A percentile compares a stretch with the other conserved stretches of the same genome.
Evolutionary conservation across 2,113 vertebrate species (phyloP).

Genomic region (Macquaria australasica): DNA sequence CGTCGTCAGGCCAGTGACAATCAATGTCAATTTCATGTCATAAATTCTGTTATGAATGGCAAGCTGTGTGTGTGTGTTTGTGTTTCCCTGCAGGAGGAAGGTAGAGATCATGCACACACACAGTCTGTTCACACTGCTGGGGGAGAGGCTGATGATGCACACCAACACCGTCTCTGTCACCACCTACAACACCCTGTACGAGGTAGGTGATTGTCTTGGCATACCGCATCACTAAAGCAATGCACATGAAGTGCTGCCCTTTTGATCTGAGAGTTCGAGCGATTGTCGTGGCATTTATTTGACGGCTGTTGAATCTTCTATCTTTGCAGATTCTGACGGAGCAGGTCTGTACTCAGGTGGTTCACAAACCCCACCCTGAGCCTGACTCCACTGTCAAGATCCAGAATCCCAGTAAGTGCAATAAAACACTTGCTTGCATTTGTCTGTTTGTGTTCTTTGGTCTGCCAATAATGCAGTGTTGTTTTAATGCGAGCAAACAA

Average conservation of each 20-base stretch:
- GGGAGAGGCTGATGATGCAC: constrained; percentile 97
- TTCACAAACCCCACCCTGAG: constrained; percentile 98
- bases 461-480: constrained; percentile 48
- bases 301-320: constrained; percentile 1
- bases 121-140: constrained; percentile 97
- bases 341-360: constrained; percentile 99
- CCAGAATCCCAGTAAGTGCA: constrained; percentile 96
- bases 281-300: background rate
- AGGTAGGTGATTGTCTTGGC: constrained; percentile 84
- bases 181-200: constrained; percentile 98
- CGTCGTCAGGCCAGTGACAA: constrained; percentile 40
- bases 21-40: constrained; percentile 48
- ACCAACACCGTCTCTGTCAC: constrained; percentile 98
- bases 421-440: background rate
- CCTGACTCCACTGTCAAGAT: constrained; percentile 99
- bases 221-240: background rate
- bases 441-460: constrained; percentile 22
- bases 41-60: constrained; percentile 32
- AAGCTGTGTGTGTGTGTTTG: constrained; percentile 29
- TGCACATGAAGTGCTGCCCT: background rate
- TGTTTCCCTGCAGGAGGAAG: constrained; percentile 88
- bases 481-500: constrained; percentile 48
- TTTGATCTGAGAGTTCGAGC: background rate
- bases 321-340: constrained; percentile 95
- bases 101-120: constrained; percentile 99